Evolutionary conservation across 1,140 invertebrate species (phyloP), one percentile per base, ranked within the genome.

Genomic region (Psilanteris sp.): DNA sequence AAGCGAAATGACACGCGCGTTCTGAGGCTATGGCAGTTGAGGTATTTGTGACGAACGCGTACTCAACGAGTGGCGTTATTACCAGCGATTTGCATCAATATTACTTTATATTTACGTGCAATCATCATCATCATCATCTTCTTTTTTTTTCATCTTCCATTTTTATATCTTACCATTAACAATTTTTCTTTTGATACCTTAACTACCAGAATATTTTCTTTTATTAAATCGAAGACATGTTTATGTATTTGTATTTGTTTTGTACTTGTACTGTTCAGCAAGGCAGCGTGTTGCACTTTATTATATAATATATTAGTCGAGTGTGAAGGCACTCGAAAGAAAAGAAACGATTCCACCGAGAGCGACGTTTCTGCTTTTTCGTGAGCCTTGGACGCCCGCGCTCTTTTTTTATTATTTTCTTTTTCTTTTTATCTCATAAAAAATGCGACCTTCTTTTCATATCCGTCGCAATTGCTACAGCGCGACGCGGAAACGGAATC

Each of bases 231-330:
- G 85, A 87, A 88, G 86, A 87, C 85, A 81, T 86, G 84, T 83
- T 84, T 84, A 86, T 88, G 85, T 88, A 86, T 86, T 87, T 88
- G 84, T 87, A 86, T 86, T 87, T 83, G 82, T 87, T 88, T 89
- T 89, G 87, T 89, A 88, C 87, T 89, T 89, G 87, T 89, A 89
- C 87, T 88, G 86, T 89, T 88, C 83, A 88, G 86, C 87, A 89
- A 89, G 87, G 87, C 87, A 89, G 87, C 87, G 85, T 88, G 87
- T 89, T 89, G 86, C 87, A 89, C 86, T 89, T 89, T 89, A 86
- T 89, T 89, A 88, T 83, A 86, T 85, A 85, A 61, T 61, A 61
- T 83, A 83, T 85, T 83, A 84, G 80, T 83, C 81, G 84, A 84
- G 82, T 79, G 83, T 79, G 77, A 80, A 86, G 79, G 83, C 81